These are phyloP conservation scores for Siphonodentalium dalli DNA, from an alignment of 2,888 invertebrate species.

Conservation along the genomic window DNA sequence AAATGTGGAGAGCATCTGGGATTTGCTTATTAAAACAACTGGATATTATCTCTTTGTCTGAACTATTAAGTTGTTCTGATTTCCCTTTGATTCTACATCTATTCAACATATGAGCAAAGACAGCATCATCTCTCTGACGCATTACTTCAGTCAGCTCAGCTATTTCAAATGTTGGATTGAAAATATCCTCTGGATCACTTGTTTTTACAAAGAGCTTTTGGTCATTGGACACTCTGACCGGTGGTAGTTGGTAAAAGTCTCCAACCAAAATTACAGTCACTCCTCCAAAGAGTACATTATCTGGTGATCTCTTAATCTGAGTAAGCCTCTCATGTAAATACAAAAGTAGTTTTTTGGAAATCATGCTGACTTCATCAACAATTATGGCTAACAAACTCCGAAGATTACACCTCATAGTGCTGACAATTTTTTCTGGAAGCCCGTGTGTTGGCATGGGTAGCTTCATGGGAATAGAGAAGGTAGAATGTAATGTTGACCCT, in stretches of 20 bases:
- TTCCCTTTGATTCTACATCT: conserved; percentile 1
- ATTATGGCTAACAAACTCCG: neutral
- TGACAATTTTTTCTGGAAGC: neutral
- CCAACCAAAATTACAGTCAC: conserved; percentile 4
- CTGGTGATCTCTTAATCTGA: conserved; percentile 1
- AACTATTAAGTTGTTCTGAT: too few species aligned
- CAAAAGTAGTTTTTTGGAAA: conserved; percentile 4
- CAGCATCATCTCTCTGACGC: conserved; percentile 4
- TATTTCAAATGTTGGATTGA: conserved; percentile 3
- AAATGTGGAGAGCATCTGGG: too few species aligned
- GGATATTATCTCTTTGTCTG: too few species aligned
- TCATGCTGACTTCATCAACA: too few species aligned
- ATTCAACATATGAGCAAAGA: conserved; percentile 7
- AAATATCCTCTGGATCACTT: neutral
- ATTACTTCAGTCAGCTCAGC: conserved; percentile 5
- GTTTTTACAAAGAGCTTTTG: neutral
- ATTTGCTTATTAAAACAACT: too few species aligned
- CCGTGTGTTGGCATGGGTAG: conserved; percentile 1
- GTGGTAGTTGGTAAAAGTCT: conserved; percentile 16
- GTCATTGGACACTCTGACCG: too few species aligned
- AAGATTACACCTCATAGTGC: too few species aligned
- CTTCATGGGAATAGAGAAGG: neutral
- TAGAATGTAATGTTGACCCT: neutral
- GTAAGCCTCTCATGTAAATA: too few species aligned
- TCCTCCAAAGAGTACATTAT: conserved; percentile 6